These are phyloP conservation scores for Hypselothyrea guttata DNA, from an alignment of 2,888 invertebrate species.

Conservation along the genomic window DNA sequence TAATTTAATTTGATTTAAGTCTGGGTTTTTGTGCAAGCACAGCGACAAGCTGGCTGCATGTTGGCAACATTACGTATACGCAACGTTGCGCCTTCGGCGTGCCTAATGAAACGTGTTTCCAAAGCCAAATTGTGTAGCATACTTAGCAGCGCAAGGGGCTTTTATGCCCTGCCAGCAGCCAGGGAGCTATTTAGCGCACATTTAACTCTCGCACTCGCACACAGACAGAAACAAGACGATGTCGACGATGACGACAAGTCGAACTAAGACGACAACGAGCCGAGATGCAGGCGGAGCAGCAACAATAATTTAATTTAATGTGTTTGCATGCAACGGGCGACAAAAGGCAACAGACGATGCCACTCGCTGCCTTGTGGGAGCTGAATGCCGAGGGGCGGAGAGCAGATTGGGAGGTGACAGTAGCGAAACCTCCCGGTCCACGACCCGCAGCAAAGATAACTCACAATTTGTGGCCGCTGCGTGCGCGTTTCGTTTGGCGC, in stretches of 20 bases:
- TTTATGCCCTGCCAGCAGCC: background rate
- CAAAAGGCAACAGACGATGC: conserved; percentile 36
- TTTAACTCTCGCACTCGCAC: conserved; percentile 29
- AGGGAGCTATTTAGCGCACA: conserved; percentile 58
- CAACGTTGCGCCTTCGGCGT: conserved; percentile 27
- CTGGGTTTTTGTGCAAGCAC: background rate
- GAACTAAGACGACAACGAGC: conserved; percentile 51
- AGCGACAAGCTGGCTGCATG: background rate
- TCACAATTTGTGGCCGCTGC: conserved; percentile 74
- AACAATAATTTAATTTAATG: conserved; percentile 78
- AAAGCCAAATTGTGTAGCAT: conserved; percentile 52
- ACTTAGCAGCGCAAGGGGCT: conserved; percentile 37
- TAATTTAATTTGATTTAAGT: background rate
- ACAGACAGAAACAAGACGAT: background rate
- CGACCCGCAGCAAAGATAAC: conserved; percentile 61
- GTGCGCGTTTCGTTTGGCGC: conserved; percentile 39
- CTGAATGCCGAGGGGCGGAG: no score
- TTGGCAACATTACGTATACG: conserved; percentile 41
- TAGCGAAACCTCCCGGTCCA: conserved; percentile 12
- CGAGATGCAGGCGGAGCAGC: conserved; percentile 15
- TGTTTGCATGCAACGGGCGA: conserved; percentile 70
- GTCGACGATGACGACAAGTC: conserved; percentile 39
- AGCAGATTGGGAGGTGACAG: background rate
- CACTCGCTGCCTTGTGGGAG: conserved; percentile 2
- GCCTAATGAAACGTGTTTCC: conserved; percentile 71